Conservation (phyloP, 2,113 vertebrate species). For the Collichthys lucidus region DNA sequence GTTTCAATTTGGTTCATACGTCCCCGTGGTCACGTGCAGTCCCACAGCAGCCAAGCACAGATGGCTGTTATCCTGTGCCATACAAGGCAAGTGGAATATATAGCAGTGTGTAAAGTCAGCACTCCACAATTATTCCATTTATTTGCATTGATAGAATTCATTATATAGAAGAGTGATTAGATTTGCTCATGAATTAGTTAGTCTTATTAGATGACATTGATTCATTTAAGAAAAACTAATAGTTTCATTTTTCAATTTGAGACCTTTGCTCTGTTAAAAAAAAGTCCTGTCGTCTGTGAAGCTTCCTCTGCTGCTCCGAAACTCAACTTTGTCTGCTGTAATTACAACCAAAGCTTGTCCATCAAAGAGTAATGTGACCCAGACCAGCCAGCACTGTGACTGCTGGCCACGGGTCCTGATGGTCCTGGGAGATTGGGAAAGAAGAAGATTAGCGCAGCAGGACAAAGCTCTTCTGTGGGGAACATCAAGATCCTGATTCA, state of each 20-base stretch:
- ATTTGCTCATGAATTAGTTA: slow-evolving; percentile 53
- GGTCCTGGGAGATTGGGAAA: not conserved
- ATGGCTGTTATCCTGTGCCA: slow-evolving; percentile 33
- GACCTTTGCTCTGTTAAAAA: slow-evolving; percentile 36
- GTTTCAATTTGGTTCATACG: slow-evolving; percentile 60
- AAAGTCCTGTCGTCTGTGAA: slow-evolving; percentile 8
- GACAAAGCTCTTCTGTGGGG: not conserved
- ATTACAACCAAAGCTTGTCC: slow-evolving; percentile 3
- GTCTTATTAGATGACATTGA: slow-evolving; percentile 32
- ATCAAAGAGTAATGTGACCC: not conserved
- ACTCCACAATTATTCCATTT: not conserved
- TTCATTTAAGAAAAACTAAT: slow-evolving; percentile 53
- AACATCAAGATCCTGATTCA: not conserved
- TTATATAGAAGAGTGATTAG: slow-evolving; percentile 56
- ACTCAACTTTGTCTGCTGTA: not conserved
- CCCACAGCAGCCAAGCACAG: slow-evolving; percentile 44
- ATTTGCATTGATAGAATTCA: slow-evolving; percentile 56
- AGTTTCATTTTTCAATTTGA: slow-evolving; percentile 58
- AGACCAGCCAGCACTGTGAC: not conserved
- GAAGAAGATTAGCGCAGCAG: not conserved
- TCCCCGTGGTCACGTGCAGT: slow-evolving; percentile 34
- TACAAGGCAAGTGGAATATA: slow-evolving; percentile 17
- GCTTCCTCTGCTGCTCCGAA: not conserved
- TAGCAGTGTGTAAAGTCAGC: slow-evolving; percentile 1
- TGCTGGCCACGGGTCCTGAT: not conserved